phyloP scores from a whole-genome alignment of 2,888 invertebrate genomes.

The Agrypnus murinus region DNA sequence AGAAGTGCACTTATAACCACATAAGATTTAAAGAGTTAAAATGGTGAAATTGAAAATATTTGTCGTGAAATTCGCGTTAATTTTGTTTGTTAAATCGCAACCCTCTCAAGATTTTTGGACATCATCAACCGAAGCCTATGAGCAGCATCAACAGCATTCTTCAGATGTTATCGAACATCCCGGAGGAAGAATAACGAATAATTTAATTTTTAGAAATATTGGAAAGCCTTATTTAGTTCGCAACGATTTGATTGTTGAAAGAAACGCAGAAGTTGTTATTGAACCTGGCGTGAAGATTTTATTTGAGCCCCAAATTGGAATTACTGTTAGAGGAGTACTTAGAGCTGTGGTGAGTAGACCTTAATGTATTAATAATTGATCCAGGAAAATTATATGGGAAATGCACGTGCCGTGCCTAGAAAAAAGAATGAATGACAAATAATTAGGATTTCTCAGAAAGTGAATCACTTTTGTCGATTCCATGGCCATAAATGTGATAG shows the following conservation, averaged over 20 bases:
- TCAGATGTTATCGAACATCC: slow-evolving; percentile 73
- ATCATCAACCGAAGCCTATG: slow-evolving; percentile 27
- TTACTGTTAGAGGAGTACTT: slow-evolving; percentile 93
- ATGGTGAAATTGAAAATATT: slow-evolving; percentile 44
- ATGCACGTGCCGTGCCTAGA: slow-evolving; percentile 38
- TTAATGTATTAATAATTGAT: slow-evolving; percentile 2
- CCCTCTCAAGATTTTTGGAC: slow-evolving; percentile 9
- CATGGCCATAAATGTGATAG: too few species aligned
- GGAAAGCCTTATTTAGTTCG: slow-evolving; percentile 85
- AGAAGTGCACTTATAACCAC: not conserved
- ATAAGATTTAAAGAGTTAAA: slow-evolving; percentile 12
- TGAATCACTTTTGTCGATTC: slow-evolving; percentile 34
- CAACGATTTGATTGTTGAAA: slow-evolving; percentile 87
- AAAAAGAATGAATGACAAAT: slow-evolving; percentile 7
- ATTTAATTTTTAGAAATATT: slow-evolving; percentile 73
- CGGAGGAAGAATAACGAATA: slow-evolving; percentile 78
- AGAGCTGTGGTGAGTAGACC: slow-evolving; percentile 87
- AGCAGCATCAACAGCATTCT: not conserved
- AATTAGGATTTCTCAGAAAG: slow-evolving; percentile 30
- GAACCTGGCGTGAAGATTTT: slow-evolving; percentile 93
- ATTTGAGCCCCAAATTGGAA: slow-evolving; percentile 94
- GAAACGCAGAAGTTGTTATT: slow-evolving; percentile 86
- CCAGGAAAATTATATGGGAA: slow-evolving; percentile 43
- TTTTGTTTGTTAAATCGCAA: slow-evolving; percentile 22
- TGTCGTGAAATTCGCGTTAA: slow-evolving; percentile 18